Base-by-base conservation (phyloP, 1,140 invertebrate species). In the Cotesia vestalis region DNA sequence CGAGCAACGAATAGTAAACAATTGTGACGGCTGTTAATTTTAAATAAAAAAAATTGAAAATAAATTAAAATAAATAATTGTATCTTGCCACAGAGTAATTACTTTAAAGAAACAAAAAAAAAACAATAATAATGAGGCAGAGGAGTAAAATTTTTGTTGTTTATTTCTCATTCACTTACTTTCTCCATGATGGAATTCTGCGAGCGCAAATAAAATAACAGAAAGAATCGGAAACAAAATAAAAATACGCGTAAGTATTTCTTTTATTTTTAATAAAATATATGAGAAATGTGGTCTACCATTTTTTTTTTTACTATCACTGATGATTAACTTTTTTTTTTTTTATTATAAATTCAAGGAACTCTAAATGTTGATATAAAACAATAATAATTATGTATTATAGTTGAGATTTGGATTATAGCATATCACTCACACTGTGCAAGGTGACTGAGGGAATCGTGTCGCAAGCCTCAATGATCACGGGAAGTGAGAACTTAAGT, bases 111-210 rank as follows among this genome's bases (percentile, higher is more conserved):
- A 66, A 51, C 8, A 66, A 66, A 71, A 53, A 20, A 71, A 71
- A 27, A 27, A 27, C 27, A 27, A 27, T 27, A 27, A 46, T 46
- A 46, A 66, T 57, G 14, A 72, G 70, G 70, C 70, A 51, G 53
- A 66, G 63, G 63, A 72, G 63, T 59, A 72, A 57, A 68, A 38
- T 66, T 38, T 38, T 63, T 46, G 40, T 46, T 46, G 4, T 46
- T 66, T 53, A 59, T 38, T 34, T 59, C 76, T 80, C 79, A 73
- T 84, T 86, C 83, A 88, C 86, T 88, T 88, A 88, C 86, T 87
- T 88, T 86, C 81, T 88, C 86, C 86, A 88, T 77, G 84, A 83
- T 85, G 86, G 86, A 84, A 87, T 87, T 85, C 86, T 87, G 86
- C 85, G 79, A 86, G 85, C 85, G 84, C 83, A 86, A 86, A 86